phyloP scores from a whole-genome alignment of 2,888 invertebrate genomes.

The Esperia sulphurella region DNA sequence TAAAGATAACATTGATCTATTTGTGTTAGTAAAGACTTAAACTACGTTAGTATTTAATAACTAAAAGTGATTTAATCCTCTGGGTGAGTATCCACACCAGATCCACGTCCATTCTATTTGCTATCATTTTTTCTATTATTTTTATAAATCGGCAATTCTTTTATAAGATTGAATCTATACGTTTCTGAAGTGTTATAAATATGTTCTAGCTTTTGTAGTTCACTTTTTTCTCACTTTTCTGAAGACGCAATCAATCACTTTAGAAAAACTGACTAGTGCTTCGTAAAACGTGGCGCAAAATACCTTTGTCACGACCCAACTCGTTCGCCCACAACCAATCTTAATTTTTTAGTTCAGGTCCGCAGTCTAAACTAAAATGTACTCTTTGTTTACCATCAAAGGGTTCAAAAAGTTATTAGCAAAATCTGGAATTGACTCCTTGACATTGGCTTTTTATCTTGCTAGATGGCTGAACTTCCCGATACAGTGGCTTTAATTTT shows the following conservation, averaged over 20 bases:
- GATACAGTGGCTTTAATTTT: slow-evolving; percentile 1
- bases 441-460: slow-evolving; percentile 35
- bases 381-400: slow-evolving; percentile 15
- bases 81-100: too few relatives aligned
- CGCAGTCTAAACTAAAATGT: slow-evolving; percentile 16
- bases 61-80: too few relatives aligned
- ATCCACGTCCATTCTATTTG: too few relatives aligned
- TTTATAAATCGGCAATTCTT: too few relatives aligned
- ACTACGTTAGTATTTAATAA: too few relatives aligned
- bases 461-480: slow-evolving; percentile 19
- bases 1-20: too few relatives aligned
- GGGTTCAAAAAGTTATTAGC: slow-evolving; percentile 16
- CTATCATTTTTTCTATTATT: too few relatives aligned
- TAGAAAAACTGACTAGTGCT: slow-evolving; percentile 2
- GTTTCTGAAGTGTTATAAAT: too few relatives aligned
- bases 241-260: slow-evolving; percentile 14
- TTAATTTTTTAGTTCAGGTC: slow-evolving; percentile 16
- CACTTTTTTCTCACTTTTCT: neutral
- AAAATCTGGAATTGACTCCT: slow-evolving; percentile 21
- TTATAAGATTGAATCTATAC: too few relatives aligned
- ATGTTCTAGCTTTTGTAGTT: neutral
- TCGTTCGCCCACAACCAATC: slow-evolving; percentile 29
- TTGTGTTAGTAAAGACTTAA: too few relatives aligned
- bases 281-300: slow-evolving; percentile 24
- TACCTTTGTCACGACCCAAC: slow-evolving; percentile 29